Evolutionary conservation across 2,888 invertebrate species (phyloP), one percentile per base, ranked within the genome.

Genomic region (Myathropa florea): DNA sequence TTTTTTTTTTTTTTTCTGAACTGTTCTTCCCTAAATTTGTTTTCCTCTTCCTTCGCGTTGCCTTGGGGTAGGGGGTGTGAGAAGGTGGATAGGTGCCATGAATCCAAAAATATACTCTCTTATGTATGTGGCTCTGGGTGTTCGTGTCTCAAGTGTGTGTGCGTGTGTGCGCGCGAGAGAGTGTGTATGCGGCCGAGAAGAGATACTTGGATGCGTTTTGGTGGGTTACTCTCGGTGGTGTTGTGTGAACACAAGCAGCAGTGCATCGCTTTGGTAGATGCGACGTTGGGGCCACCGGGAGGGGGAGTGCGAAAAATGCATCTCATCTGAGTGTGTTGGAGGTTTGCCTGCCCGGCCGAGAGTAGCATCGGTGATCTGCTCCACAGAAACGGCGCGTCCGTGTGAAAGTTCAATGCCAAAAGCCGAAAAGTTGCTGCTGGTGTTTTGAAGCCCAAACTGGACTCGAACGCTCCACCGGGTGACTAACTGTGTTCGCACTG

Each of bases 91-190:
- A 76, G 84, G 80, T 84, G 61, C 71, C 57, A 63, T 81, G 76
- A 55, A 80, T 84, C 80, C 84, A 84, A 84, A 85, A 85, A 85
- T 76, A 79, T 65, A 64, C 76, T 81, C 71, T 67, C 59, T 61
- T 57, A 30, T 79, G 55, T 26, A 39, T 72, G 39, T 30, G 53
- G n/a, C 23, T 6, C 4, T 64, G 33, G 68, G 70, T 60, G 64
- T 60, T n/a, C 33, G 53, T 71, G 39, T n/a, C n/a, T n/a, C n/a
- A n/a, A n/a, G n/a, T 59, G 30, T 30, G 14, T 39, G 24, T 57
- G 55, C 63, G 60, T 57, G 2, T 57, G 23, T 30, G 39, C 1
- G 59, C 30, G 18, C 18, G 14, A 14, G 55, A 63, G 61, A 46
- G 21, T 70, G 68, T 64, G 59, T 59, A 55, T 67, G 64, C 36